phyloP scores from a whole-genome alignment of 2,888 invertebrate species.

The Furcula furcula region DNA sequence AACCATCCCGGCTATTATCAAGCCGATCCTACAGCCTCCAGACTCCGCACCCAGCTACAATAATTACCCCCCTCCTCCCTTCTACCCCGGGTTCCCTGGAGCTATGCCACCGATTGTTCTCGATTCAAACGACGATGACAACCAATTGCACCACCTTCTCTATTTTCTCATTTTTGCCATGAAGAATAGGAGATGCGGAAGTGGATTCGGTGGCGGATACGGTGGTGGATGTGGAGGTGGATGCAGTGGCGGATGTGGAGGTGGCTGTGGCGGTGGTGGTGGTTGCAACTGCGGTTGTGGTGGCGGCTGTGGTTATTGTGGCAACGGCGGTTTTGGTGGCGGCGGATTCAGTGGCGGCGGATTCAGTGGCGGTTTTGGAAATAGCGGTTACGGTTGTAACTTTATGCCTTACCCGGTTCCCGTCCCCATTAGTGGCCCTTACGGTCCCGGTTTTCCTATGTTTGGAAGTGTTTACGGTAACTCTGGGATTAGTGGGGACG shows the following conservation, averaged over 20 bases:
- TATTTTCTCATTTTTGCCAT: conserved; percentile 51
- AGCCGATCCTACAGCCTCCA: conserved; percentile 35
- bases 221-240: conserved; percentile 16
- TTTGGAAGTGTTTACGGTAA: not conserved
- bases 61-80: conserved; percentile 12
- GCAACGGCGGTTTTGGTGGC: conserved; percentile 11
- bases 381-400: conserved; percentile 5
- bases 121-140: conserved; percentile 33
- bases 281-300: conserved; percentile 2
- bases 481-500: conserved; percentile 6
- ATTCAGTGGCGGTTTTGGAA: conserved; percentile 3
- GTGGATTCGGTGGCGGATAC: conserved; percentile 16
- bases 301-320: conserved; percentile 8
- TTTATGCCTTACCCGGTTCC: conserved; percentile 25
- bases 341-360: conserved; percentile 12
- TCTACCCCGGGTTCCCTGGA: conserved; percentile 12
- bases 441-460: conserved; percentile 2
- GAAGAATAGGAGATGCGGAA: conserved; percentile 34
- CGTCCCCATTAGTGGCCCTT: conserved; percentile 5
- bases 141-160: conserved; percentile 35
- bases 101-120: conserved; percentile 43
- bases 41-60: conserved; percentile 23
- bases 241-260: conserved; percentile 15
- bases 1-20: conserved; percentile 51
- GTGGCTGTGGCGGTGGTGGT: conserved; percentile 11